Percentiles rank a stretch among this genome's conserved stretches.
Evolutionary conservation across 2,888 invertebrate genomes (phyloP).

Genomic region (Macaria liturata): DNA sequence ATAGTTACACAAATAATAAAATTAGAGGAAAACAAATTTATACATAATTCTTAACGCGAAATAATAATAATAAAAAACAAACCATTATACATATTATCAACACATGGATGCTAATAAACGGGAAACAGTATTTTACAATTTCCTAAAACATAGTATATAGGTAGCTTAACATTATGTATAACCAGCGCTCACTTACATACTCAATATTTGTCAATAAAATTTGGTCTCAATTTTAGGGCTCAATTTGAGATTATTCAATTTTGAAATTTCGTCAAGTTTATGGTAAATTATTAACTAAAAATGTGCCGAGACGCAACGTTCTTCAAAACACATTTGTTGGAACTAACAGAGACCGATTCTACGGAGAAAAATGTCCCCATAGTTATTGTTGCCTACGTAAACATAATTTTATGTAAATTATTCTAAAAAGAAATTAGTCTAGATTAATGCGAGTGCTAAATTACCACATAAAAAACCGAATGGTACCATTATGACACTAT

Average conservation of each 20-base stretch:
- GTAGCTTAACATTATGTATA: conserved; percentile 50
- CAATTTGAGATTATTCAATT: conserved; percentile 31
- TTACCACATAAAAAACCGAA: conserved; percentile 24
- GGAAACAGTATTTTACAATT: conserved; percentile 79
- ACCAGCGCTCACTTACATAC: conserved; percentile 58
- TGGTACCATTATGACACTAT: conserved; percentile 41
- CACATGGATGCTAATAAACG: conserved; percentile 72
- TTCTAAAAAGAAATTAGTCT: conserved; percentile 33
- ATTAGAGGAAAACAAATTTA: conserved; percentile 82
- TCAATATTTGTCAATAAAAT: conserved; percentile 58
- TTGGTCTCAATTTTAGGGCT: conserved; percentile 75
- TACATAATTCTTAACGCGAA: conserved; percentile 80
- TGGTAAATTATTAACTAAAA: conserved; percentile 25
- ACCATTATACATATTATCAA: conserved; percentile 76
- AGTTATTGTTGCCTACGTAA: conserved; percentile 10
- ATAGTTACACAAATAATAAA: conserved; percentile 82
- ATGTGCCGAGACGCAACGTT: conserved; percentile 26
- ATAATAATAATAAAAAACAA: conserved; percentile 75
- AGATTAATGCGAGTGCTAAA: conserved; percentile 38
- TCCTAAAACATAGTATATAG: conserved; percentile 56
- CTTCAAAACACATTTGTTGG: conserved; percentile 23
- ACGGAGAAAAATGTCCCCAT: background rate
- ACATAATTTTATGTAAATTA: conserved; percentile 30
- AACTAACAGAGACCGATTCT: conserved; percentile 10
- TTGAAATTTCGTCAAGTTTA: background rate